Percentiles rank a stretch among this genome's conserved stretches.
Conservation (phyloP, 1,140 invertebrate genomes). For the Cheumatopsyche charites region DNA sequence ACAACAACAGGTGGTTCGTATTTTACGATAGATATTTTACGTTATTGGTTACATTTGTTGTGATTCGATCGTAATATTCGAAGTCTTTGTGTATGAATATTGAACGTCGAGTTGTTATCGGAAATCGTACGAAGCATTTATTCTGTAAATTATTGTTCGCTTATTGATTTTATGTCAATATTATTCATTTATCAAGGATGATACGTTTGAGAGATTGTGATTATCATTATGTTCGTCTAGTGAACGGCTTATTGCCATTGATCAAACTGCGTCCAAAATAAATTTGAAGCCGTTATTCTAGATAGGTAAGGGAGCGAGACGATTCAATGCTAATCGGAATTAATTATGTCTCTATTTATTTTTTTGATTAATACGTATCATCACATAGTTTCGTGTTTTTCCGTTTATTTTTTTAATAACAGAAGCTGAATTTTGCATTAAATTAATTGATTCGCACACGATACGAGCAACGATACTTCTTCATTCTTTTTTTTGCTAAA, state of each 20-base stretch:
- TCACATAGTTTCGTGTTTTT: not conserved
- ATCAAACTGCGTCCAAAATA: constrained; percentile 26
- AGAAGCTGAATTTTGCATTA: not conserved
- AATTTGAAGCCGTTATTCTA: constrained; percentile 25
- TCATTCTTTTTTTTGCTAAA: not conserved
- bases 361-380: not conserved
- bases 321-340: constrained; percentile 31
- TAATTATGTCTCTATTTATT: constrained; percentile 10
- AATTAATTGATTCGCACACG: not conserved
- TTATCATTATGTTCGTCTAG: not conserved
- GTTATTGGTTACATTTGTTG: no score
- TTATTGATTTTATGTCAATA: no score
- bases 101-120: no score
- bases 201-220: not conserved
- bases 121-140: no score
- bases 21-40: no score
- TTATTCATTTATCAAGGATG: no score
- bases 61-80: no score
- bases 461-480: not conserved
- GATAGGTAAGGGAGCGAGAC: constrained; percentile 38
- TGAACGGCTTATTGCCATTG: not conserved
- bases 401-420: not conserved
- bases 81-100: no score
- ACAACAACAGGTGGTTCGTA: no score
- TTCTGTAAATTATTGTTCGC: no score